Percentiles rank a stretch among this genome's conserved stretches.
phyloP scores from a whole-genome alignment of 2,888 invertebrate genomes.

The Nebria salina region DNA sequence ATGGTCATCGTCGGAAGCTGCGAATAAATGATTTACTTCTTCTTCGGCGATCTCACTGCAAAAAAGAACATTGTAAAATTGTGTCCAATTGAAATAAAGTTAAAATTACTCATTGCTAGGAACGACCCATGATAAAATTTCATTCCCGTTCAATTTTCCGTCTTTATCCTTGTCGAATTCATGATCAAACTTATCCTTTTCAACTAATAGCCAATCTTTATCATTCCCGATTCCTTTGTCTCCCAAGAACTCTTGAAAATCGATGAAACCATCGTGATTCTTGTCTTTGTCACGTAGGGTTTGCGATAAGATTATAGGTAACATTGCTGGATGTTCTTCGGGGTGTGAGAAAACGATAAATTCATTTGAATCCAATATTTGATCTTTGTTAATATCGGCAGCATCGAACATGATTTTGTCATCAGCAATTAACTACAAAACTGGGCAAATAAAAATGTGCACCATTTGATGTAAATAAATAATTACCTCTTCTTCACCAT shows the following conservation, averaged over 20 bases:
- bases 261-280: constrained; percentile 84
- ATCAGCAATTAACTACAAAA: constrained; percentile 71
- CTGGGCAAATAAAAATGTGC: constrained; percentile 24
- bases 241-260: constrained; percentile 85
- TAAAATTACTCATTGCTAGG: constrained; percentile 85
- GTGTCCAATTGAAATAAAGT: background rate
- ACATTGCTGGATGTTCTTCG: constrained; percentile 91
- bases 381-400: constrained; percentile 87
- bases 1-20: constrained; percentile 84
- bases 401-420: constrained; percentile 87
- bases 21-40: constrained; percentile 91
- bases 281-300: constrained; percentile 86
- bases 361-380: constrained; percentile 77
- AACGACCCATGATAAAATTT: constrained; percentile 89
- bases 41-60: constrained; percentile 85
- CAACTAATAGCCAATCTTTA: constrained; percentile 76
- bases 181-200: constrained; percentile 85
- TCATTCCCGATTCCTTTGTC: constrained; percentile 75
- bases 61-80: constrained; percentile 6
- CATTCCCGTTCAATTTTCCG: constrained; percentile 79
- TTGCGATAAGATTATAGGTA: constrained; percentile 79
- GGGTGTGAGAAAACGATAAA: constrained; percentile 92
- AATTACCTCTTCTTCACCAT: constrained; percentile 40
- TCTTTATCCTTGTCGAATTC: constrained; percentile 88
- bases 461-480: background rate